Evolutionary conservation across 1,140 invertebrate genomes (phyloP).

Genomic region (Sycophaga agraensis): DNA sequence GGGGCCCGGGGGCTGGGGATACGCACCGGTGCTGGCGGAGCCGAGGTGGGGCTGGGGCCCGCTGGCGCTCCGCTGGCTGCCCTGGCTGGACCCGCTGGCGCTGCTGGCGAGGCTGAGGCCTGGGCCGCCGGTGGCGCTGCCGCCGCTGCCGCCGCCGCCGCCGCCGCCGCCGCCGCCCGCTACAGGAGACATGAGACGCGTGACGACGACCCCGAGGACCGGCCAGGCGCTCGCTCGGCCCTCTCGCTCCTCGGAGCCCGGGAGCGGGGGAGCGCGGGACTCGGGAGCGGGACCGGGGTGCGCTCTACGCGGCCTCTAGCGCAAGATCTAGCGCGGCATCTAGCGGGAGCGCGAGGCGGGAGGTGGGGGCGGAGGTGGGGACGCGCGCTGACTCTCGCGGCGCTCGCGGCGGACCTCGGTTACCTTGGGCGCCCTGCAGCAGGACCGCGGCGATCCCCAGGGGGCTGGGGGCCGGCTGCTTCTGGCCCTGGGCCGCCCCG

Average conservation of each 20-base stretch:
- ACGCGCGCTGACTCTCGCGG: not conserved
- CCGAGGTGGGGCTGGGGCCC: conserved; percentile 46
- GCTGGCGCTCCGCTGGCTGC: conserved; percentile 48
- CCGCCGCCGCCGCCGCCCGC: conserved; percentile 48
- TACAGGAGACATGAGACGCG: conserved; percentile 37
- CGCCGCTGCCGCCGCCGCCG: conserved; percentile 45
- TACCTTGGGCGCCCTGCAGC: conserved; percentile 57
- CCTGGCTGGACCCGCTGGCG: conserved; percentile 52
- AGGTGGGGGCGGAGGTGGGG: not conserved
- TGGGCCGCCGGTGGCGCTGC: conserved; percentile 44
- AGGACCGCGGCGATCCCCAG: conserved; percentile 55
- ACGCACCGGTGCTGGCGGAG: conserved; percentile 53
- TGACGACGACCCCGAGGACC: conserved; percentile 52
- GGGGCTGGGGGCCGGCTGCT: conserved; percentile 43
- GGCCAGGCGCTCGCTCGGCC: too few species aligned
- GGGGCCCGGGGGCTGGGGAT: conserved; percentile 31
- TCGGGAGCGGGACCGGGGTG: too few species aligned
- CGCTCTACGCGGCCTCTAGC: too few species aligned
- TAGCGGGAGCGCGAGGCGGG: not conserved
- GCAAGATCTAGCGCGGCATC: not conserved
- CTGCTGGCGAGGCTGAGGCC: too few species aligned
- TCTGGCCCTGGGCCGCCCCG: conserved; percentile 36
- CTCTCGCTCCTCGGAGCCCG: too few species aligned
- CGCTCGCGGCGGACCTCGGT: conserved; percentile 11
- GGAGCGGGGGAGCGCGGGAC: too few species aligned